A percentile compares a stretch with the other conserved stretches of the same genome.
phyloP scores from a whole-genome alignment of 2,888 invertebrate genomes.

The Geotrupes spiniger region DNA sequence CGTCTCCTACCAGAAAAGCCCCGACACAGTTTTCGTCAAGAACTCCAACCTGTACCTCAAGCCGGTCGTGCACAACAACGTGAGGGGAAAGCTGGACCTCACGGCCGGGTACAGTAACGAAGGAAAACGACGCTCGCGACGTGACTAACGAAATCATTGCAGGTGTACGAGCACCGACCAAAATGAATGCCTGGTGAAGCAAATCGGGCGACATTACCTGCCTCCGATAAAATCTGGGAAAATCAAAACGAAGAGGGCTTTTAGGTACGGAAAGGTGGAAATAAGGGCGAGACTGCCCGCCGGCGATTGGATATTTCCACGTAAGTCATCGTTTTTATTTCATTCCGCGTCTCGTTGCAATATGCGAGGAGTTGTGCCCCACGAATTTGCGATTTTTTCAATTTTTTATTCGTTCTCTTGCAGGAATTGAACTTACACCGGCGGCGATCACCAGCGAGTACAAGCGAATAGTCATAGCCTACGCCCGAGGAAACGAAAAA shows the following conservation, averaged over 20 bases:
- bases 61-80: slow-evolving; percentile 43
- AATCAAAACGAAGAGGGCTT: slow-evolving; percentile 49
- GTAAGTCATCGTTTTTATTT: slow-evolving; percentile 36
- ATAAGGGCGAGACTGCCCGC: slow-evolving; percentile 54
- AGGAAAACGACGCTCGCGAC: too few relatives aligned
- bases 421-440: slow-evolving; percentile 10
- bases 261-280: slow-evolving; percentile 54
- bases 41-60: slow-evolving; percentile 58
- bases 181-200: too few relatives aligned
- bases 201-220: slow-evolving; percentile 25
- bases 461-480: slow-evolving; percentile 40
- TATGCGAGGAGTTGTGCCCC: too few relatives aligned
- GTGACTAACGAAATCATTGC: too few relatives aligned
- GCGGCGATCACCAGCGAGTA: slow-evolving; percentile 6
- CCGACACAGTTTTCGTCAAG: slow-evolving; percentile 52
- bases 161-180: too few relatives aligned
- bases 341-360: too few relatives aligned
- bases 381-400: too few relatives aligned
- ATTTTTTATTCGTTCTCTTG: too few relatives aligned
- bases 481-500: slow-evolving; percentile 45
- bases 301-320: slow-evolving; percentile 59
- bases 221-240: slow-evolving; percentile 53
- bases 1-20: slow-evolving; percentile 59
- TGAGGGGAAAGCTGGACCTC: slow-evolving; percentile 25
- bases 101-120: slow-evolving; percentile 21